A percentile compares a stretch with the other conserved stretches of the same genome.
phyloP scores from a whole-genome alignment of 2,113 vertebrate species.

The Stomatorhinus ivindoensis region DNA sequence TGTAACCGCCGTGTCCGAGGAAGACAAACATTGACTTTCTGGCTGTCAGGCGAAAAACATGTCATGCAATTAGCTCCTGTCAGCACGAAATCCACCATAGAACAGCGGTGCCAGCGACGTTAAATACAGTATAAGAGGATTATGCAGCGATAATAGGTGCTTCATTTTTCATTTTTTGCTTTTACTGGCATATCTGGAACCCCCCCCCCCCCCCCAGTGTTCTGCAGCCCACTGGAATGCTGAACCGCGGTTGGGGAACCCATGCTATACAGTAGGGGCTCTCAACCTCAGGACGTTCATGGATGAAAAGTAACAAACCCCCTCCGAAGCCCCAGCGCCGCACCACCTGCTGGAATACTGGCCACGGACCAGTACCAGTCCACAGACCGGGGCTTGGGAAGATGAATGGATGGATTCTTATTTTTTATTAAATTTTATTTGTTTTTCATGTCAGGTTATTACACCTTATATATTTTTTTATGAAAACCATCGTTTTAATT shows the following conservation, averaged over 20 bases:
- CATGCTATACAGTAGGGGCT: not conserved
- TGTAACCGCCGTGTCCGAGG: not conserved
- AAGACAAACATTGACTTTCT: not conserved
- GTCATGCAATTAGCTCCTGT: not conserved
- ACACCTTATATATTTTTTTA: not conserved
- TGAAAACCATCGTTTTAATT: not conserved
- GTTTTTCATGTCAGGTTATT: not conserved
- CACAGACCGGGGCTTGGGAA: not conserved
- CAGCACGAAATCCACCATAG: not conserved
- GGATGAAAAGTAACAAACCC: not conserved
- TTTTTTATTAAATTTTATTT: not conserved
- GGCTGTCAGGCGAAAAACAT: not conserved
- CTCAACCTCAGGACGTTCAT: not conserved
- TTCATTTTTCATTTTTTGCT: not conserved
- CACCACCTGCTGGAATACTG: not conserved
- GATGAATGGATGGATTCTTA: not conserved
- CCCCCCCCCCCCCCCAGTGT: not conserved
- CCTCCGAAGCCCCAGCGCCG: not conserved
- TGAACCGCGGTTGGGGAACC: not conserved
- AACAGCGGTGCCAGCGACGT: not conserved
- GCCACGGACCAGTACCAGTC: not conserved
- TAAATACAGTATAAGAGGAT: not conserved
- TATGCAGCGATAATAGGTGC: not conserved
- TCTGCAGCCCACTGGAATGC: not conserved
- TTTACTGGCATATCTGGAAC: not conserved